Percentiles rank a stretch among this genome's conserved stretches.
These are phyloP conservation scores for Zoanthus solanderi DNA, from an alignment of 92 coral and sea anemone species.

Conservation along the genomic window DNA sequence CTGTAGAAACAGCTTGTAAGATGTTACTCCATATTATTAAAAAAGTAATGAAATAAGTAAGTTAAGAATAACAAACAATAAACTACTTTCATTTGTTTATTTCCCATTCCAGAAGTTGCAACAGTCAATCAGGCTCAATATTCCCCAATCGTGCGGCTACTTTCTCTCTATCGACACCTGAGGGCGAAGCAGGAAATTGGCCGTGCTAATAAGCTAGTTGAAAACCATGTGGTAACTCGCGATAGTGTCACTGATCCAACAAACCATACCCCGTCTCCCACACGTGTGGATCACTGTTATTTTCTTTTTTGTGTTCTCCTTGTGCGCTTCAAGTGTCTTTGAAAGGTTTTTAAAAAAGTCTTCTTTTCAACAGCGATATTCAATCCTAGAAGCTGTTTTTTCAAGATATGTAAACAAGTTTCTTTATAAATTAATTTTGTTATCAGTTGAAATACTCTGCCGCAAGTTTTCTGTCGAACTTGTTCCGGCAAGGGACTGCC, in stretches of 20 bases:
- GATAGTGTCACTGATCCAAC: constrained; percentile 12
- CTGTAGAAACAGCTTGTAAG: no score
- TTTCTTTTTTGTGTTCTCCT: not conserved
- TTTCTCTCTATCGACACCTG: constrained; percentile 43
- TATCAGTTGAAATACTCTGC: not conserved
- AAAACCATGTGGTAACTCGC: constrained; percentile 35
- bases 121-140: not conserved
- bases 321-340: not conserved
- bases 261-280: not conserved
- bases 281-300: not conserved
- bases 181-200: constrained; percentile 31
- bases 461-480: not conserved
- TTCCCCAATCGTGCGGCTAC: not conserved
- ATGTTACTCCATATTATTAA: not conserved
- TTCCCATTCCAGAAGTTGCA: not conserved
- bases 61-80: not conserved
- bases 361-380: not conserved
- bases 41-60: not conserved
- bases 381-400: not conserved
- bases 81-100: not conserved
- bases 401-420: not conserved
- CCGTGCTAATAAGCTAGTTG: constrained; percentile 45
- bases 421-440: not conserved
- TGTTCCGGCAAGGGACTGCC: not conserved
- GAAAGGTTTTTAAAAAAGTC: not conserved